These are phyloP conservation scores for Entomobrya proxima DNA, from an alignment of 2,888 invertebrate genomes.

Conservation along the genomic window DNA sequence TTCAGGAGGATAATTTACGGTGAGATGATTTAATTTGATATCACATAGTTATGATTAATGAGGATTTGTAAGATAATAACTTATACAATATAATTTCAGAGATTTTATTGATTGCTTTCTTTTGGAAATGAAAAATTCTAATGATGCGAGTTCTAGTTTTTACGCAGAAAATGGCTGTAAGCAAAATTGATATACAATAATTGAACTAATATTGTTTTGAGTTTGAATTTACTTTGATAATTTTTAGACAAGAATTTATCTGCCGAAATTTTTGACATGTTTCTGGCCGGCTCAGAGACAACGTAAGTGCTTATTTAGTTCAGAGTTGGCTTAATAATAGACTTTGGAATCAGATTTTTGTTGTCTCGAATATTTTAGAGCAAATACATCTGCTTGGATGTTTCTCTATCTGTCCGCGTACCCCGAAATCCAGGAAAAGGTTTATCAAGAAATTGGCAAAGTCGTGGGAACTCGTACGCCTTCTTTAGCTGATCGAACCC, in stretches of 20 bases:
- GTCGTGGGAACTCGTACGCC: no score
- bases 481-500: no score
- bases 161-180: conserved; percentile 29
- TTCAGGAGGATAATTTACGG: conserved; percentile 17
- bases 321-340: no score
- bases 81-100: not conserved
- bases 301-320: no score
- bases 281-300: not conserved
- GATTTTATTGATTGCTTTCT: conserved; percentile 52
- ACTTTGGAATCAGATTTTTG: no score
- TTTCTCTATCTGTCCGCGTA: no score
- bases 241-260: not conserved
- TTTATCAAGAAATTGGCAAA: no score
- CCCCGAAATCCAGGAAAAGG: no score
- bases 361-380: no score
- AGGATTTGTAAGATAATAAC: not conserved
- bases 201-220: not conserved
- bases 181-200: not conserved
- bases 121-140: conserved; percentile 26
- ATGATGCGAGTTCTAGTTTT: conserved; percentile 33
- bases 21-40: not conserved
- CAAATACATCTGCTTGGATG: no score
- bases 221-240: not conserved
- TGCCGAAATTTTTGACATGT: not conserved
- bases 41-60: not conserved